Base-by-base conservation (phyloP, 2,113 vertebrate species). In the Eptatretus burgeri region DNA sequence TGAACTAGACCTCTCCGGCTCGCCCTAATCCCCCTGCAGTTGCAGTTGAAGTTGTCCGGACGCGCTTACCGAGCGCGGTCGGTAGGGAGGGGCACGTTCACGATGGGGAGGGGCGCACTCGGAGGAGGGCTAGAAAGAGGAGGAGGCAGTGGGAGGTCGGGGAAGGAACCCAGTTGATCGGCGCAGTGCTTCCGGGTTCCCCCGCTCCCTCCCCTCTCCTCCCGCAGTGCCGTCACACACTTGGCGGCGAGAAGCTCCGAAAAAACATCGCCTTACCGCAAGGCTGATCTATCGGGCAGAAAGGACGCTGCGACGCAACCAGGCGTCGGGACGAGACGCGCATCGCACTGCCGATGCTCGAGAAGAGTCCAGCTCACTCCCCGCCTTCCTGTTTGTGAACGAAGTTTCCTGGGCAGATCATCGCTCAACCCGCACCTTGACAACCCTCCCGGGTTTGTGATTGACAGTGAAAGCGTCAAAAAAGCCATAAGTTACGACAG, bases 131-230 rank as follows among this genome's bases (percentile, higher is more conserved):
- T 60, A 20, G 20, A 20, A 20, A 60, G 56, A 20, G 56, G 56
- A n/a, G 56, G 56, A 19, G 56, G 56, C n/a, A 60, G 56, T 9
- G 56, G 56, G n/a, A 41, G 27, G 56, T 17, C n/a, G 56, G 56
- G 56, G 56, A 60, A 20, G 56, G 20, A 20, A 60, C 20, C n/a
- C 56, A 60, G 56, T n/a, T 20, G 56, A 60, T 20, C n/a, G n/a
- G 56, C 56, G 56, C 56, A 60, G n/a, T 20, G 56, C 56, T 60
- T 60, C 56, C 56, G 56, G 56, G 56, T 60, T 60, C 20, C 56
- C 20, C 13, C 56, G 56, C 56, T 60, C 56, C 56, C 56, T 60
- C 53, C 53, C 53, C 20, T 20, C 56, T 19, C 56, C 56, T 60
- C 56, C 56, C 20, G n/a, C 27, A 41, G 27, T 41, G 27, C 27